Base-by-base conservation (phyloP, 2,797 vertebrate genomes). In the Cyclopterus lumpus region DNA sequence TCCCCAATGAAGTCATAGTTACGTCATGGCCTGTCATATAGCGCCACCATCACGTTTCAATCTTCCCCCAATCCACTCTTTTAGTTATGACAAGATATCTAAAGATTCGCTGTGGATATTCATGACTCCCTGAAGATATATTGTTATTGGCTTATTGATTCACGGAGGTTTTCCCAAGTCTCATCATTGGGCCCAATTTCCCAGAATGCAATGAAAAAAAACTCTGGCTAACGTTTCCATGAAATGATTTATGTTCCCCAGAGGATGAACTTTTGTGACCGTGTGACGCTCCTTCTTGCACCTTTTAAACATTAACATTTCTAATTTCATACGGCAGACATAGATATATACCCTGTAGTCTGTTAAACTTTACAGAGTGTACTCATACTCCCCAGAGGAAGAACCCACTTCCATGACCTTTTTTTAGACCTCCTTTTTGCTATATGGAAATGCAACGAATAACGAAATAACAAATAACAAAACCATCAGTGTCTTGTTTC, bases 21-120 rank as follows among this genome's bases (percentile, higher is more conserved):
- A 67, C 48, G 24, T 55, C 4, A 8, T 54, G 5, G 26, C n/a
- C 53, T 22, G 5, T 67, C n/a, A 42, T 34, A 58, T 8, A n/a
- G n/a, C 1, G 1, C 34, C 8, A 36, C 28, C 20, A 57, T 59
- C n/a, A 40, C 22, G 6, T 54, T 51, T 24, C 5, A 22, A 51
- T 51, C 4, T n/a, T 20, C 46, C 46, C 46, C n/a, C 46, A 48
- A 48, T n/a, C 46, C 7, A 57, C 16, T 32, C 28, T 57, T 32
- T 9, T 48, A 24, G 70, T 64, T 48, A 66, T 44, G 11, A 64
- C 24, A 32, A 24, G 0, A 7, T 58, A 15, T 51, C 20, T 61
- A 79, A 67, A 24, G 32, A 67, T 28, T 53, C n/a, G 4, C 22
- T 69, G 4, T 51, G 24, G 55, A 53, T 51, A 26, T 26, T 26